Evolutionary conservation across 2,888 invertebrate genomes (phyloP).

Genomic region (Siphlonurus alternatus): DNA sequence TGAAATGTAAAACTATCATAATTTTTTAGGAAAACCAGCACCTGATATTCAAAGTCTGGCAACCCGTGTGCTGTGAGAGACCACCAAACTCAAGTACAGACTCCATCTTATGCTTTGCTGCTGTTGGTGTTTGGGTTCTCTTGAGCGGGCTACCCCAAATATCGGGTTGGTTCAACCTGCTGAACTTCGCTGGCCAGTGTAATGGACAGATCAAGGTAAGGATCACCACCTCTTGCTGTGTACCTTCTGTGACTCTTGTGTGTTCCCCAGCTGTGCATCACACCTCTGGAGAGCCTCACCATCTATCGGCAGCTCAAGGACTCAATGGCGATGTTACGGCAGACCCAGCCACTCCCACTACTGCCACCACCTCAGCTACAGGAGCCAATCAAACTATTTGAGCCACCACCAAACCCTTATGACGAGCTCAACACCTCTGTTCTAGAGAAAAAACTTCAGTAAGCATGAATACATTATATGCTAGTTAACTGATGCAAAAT

Average conservation of each 20-base stretch:
- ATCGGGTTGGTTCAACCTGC: constrained; percentile 5
- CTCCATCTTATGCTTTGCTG: neutral
- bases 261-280: neutral
- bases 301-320: neutral
- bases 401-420: neutral
- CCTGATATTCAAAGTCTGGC: constrained; percentile 1
- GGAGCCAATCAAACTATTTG: neutral
- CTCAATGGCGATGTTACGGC: neutral
- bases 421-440: neutral
- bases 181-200: neutral
- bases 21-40: neutral
- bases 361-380: neutral
- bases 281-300: neutral
- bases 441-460: neutral
- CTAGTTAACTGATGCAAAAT: too few species aligned
- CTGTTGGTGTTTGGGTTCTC: neutral
- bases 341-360: neutral
- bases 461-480: too few species aligned
- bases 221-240: neutral
- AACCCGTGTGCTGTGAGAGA: neutral
- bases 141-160: neutral
- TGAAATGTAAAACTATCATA: too few species aligned
- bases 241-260: neutral
- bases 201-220: constrained; percentile 3
- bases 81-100: neutral